Percentiles rank a stretch among this genome's conserved stretches.
Conservation (phyloP, 1,140 invertebrate genomes). For the Choristoneura fumiferana region DNA sequence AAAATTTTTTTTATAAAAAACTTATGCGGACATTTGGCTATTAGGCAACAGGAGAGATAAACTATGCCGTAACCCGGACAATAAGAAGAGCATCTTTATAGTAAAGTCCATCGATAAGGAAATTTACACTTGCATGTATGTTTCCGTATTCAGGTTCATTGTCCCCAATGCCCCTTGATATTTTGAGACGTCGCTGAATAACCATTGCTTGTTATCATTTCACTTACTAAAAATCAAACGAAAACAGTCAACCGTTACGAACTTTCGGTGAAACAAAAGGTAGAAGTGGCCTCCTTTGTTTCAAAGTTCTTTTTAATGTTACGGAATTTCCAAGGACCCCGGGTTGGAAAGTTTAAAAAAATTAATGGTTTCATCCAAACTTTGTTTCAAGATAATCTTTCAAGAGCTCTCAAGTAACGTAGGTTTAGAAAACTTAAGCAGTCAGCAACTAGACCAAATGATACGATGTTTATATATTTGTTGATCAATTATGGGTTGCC, state of each 20-base stretch:
- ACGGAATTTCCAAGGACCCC: slow-evolving; percentile 1
- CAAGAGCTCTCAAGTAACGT: neutral
- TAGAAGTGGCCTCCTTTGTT: neutral
- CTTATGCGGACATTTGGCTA: too few species aligned
- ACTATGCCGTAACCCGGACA: neutral
- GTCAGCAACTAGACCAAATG: too few species aligned
- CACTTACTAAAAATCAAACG: too few species aligned
- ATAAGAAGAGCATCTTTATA: slow-evolving; percentile 24
- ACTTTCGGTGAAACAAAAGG: neutral
- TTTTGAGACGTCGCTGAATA: neutral
- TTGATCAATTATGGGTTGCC: too few species aligned
- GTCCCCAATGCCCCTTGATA: slow-evolving; percentile 3
- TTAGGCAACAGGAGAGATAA: too few species aligned
- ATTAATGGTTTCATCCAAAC: slow-evolving; percentile 1
- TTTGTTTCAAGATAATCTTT: neutral
- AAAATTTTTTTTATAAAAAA: too few species aligned
- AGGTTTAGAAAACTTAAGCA: neutral
- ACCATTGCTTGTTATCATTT: neutral
- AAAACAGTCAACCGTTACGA: too few species aligned
- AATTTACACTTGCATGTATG: slow-evolving; percentile 23
- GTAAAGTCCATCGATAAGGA: slow-evolving; percentile 3
- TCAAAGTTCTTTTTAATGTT: slow-evolving; percentile 2
- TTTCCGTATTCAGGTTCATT: slow-evolving; percentile 25
- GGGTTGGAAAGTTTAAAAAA: neutral
- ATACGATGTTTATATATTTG: too few species aligned